Evolutionary conservation across 2,113 vertebrate species (phyloP).

Genomic region (Okapia johnstoni): DNA sequence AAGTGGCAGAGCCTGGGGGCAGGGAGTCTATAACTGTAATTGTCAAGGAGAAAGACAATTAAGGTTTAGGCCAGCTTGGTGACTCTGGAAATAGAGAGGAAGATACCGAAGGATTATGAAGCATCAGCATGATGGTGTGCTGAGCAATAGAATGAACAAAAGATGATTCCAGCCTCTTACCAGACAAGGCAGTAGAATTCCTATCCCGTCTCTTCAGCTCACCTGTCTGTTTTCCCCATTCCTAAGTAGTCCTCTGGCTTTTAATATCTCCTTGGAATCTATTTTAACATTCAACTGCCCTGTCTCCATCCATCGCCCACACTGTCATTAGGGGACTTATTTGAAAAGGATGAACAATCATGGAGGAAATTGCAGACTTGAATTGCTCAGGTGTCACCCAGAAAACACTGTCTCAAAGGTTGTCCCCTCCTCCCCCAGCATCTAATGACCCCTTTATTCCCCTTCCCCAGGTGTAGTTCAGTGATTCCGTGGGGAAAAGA

Average conservation of each 20-base stretch:
- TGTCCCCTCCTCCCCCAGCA: background rate
- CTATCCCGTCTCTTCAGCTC: background rate
- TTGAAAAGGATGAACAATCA: conserved; percentile 49
- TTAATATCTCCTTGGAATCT: conserved; percentile 49
- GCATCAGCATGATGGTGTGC: background rate
- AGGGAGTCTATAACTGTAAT: conserved; percentile 42
- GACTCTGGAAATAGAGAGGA: background rate
- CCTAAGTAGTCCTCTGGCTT: background rate
- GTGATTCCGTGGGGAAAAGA: background rate
- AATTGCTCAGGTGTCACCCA: conserved; percentile 44
- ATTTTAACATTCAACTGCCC: conserved; percentile 65
- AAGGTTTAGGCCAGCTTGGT: background rate
- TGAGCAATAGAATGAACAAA: background rate
- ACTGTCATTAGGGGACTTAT: conserved; percentile 50
- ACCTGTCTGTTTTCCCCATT: background rate
- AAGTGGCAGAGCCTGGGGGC: conserved; percentile 27
- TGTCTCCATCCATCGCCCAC: conserved; percentile 52
- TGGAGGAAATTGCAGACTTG: conserved; percentile 59
- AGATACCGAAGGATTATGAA: background rate
- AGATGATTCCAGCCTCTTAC: background rate
- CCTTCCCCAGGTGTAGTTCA: background rate
- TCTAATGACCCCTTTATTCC: background rate
- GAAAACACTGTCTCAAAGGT: conserved; percentile 46
- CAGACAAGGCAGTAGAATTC: background rate
- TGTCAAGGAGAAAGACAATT: conserved; percentile 56